phyloP scores from a whole-genome alignment of 2,797 vertebrate species.

The Tolypeutes matacus region DNA sequence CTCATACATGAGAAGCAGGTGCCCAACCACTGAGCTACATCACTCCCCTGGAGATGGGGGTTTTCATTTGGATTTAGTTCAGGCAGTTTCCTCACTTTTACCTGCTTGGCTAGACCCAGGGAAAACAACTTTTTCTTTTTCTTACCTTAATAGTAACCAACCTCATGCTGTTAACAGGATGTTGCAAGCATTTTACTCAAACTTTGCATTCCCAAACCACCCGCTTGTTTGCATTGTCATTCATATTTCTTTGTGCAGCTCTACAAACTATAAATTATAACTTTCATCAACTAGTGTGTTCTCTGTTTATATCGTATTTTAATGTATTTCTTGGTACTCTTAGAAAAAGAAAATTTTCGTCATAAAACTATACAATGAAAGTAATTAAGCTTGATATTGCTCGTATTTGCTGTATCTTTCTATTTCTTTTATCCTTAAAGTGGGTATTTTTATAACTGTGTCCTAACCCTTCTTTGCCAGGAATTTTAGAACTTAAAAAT shows the following conservation, averaged over 20 bases:
- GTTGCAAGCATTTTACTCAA: constrained; percentile 23
- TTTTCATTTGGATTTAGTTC: constrained; percentile 6
- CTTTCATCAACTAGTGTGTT: neutral
- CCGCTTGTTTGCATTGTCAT: neutral
- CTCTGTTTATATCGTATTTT: neutral
- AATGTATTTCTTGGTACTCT: neutral
- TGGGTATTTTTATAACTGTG: neutral
- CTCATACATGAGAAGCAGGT: no score
- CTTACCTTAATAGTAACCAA: constrained; percentile 46
- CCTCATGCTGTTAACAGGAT: neutral
- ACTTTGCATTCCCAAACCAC: constrained; percentile 9
- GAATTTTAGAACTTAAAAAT: constrained; percentile 38
- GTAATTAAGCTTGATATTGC: neutral
- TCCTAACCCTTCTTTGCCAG: neutral
- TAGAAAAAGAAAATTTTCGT: neutral
- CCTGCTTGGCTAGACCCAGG: neutral
- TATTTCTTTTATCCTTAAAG: neutral
- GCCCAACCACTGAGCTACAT: no score
- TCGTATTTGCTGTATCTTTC: neutral
- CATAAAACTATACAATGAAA: constrained; percentile 18
- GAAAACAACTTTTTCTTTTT: constrained; percentile 59
- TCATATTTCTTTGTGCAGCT: neutral
- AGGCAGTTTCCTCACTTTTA: neutral
- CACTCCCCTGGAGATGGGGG: neutral
- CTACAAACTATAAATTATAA: constrained; percentile 5